A percentile compares a stretch with the other conserved stretches of the same genome.
Conservation (phyloP, 1,140 invertebrate species). For the Drusus annulatus region DNA sequence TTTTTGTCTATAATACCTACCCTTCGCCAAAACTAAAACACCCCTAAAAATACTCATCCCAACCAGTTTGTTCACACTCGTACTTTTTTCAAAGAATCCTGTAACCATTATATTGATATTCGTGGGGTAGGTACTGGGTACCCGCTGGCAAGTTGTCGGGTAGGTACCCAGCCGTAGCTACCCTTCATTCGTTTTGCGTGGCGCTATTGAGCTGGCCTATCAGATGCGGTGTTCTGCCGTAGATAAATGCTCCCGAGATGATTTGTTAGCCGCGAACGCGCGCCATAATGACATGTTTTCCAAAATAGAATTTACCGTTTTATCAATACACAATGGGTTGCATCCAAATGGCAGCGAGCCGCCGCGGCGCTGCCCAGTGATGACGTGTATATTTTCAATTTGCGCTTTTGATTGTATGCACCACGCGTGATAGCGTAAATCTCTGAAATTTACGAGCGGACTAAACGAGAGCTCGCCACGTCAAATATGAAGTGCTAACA, state of each 20-base stretch:
- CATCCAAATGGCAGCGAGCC: conserved; percentile 47
- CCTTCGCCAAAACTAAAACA: no score
- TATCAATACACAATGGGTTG: conserved; percentile 57
- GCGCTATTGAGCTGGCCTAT: conserved; percentile 35
- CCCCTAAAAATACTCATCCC: background rate
- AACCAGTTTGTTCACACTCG: conserved; percentile 31
- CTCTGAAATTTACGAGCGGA: conserved; percentile 45
- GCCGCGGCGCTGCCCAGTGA: conserved; percentile 32
- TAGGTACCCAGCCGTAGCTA: background rate
- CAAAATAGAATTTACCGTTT: conserved; percentile 60
- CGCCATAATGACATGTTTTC: conserved; percentile 59
- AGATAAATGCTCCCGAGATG: conserved; percentile 57
- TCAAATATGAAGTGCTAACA: conserved; percentile 27
- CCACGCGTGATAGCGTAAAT: conserved; percentile 50
- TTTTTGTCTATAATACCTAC: no score
- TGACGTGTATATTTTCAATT: conserved; percentile 59
- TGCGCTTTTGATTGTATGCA: conserved; percentile 57
- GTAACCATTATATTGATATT: background rate
- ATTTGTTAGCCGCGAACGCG: conserved; percentile 58
- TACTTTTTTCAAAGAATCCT: background rate
- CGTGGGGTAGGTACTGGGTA: background rate
- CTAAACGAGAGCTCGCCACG: background rate
- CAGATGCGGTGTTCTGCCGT: conserved; percentile 47
- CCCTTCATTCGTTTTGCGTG: conserved; percentile 19
- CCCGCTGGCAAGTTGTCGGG: background rate